These are phyloP conservation scores for Scolopax rusticola DNA, from an alignment of 2,797 vertebrate genomes.

Conservation along the genomic window DNA sequence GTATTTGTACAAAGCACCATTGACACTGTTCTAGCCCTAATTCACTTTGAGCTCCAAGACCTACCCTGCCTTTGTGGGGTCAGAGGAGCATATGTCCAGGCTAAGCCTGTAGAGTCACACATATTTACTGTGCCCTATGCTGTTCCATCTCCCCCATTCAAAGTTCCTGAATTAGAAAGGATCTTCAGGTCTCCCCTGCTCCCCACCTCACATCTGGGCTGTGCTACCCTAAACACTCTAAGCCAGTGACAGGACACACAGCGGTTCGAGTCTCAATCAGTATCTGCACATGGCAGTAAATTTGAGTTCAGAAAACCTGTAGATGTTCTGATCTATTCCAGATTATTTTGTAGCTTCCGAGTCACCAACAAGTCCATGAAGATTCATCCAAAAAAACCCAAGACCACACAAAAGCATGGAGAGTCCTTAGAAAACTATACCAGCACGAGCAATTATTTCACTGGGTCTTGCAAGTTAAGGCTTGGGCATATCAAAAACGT, in stretches of 20 bases:
- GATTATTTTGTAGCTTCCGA: background rate
- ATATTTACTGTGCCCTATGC: background rate
- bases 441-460: background rate
- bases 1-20: constrained; percentile 1
- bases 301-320: background rate
- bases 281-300: background rate
- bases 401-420: background rate
- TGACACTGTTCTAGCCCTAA: background rate
- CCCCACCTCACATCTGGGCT: background rate
- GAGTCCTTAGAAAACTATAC: background rate
- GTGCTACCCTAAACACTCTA: background rate
- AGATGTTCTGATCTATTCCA: background rate
- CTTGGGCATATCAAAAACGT: background rate
- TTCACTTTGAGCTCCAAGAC: background rate
- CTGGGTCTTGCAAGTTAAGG: background rate
- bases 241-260: background rate
- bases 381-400: background rate
- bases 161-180: background rate
- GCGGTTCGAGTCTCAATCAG: background rate
- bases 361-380: background rate
- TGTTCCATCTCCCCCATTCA: background rate
- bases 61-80: background rate
- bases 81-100: background rate
- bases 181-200: background rate
- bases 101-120: background rate